phyloP scores from a whole-genome alignment of 2,113 vertebrate genomes.

The Mola mola region DNA sequence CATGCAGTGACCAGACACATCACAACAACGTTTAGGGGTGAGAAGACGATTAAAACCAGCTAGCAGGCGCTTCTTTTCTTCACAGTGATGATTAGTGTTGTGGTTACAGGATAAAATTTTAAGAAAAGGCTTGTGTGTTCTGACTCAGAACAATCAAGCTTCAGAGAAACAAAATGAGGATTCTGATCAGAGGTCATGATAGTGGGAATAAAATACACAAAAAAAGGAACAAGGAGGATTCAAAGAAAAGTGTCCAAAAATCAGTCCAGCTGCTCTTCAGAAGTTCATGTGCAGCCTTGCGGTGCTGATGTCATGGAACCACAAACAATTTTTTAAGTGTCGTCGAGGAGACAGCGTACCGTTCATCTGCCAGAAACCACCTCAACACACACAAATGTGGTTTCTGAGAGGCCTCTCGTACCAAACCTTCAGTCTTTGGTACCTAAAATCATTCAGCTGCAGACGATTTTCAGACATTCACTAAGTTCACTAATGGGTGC shows the following conservation, averaged over 20 bases:
- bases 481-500: constrained; percentile 37
- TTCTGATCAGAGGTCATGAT: constrained; percentile 21
- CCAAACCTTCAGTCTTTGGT: constrained; percentile 45
- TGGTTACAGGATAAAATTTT: constrained; percentile 32
- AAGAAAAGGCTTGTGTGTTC: constrained; percentile 62
- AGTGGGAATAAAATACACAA: constrained; percentile 41
- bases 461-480: too few relatives aligned
- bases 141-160: constrained; percentile 76
- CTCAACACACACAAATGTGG: not conserved
- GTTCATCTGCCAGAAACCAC: not conserved
- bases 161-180: constrained; percentile 35
- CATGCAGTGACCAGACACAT: constrained; percentile 77
- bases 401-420: constrained; percentile 42
- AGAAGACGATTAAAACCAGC: constrained; percentile 38
- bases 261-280: constrained; percentile 1
- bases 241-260: constrained; percentile 8
- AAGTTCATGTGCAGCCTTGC: not conserved
- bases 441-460: constrained; percentile 29
- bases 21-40: constrained; percentile 59
- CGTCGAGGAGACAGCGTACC: constrained; percentile 35
- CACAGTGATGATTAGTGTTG: constrained; percentile 70
- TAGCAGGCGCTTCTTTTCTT: constrained; percentile 50
- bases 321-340: not conserved
- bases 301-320: constrained; percentile 7
- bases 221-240: constrained; percentile 21